phyloP scores from a whole-genome alignment of 2,888 invertebrate genomes.

The Synanthedon vespiformis region DNA sequence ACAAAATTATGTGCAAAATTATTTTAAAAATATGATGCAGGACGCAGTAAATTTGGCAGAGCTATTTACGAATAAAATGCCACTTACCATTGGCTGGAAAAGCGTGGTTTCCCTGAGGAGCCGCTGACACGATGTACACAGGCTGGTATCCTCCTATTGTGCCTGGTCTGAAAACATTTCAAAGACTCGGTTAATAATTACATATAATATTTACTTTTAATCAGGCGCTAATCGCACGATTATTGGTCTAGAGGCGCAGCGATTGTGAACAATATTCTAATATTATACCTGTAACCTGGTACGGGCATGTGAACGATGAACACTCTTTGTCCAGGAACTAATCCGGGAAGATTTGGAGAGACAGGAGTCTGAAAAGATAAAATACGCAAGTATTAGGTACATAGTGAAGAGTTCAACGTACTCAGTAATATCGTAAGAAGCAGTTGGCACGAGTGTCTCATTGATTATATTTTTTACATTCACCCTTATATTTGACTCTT shows the following conservation, averaged over 20 bases:
- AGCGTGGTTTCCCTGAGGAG: conserved; percentile 37
- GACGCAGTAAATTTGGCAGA: no score
- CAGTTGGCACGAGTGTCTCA: no score
- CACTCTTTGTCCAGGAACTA: conserved; percentile 64
- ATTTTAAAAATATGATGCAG: background rate
- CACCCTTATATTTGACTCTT: no score
- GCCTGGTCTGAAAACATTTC: conserved; percentile 31
- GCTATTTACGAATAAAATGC: background rate
- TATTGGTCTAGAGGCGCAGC: no score
- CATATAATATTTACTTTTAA: no score
- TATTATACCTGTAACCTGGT: conserved; percentile 46
- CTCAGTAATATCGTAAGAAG: no score
- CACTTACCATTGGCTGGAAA: conserved; percentile 30
- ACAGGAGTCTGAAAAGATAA: background rate
- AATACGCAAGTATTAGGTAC: no score
- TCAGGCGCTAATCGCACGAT: no score
- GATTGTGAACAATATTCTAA: background rate
- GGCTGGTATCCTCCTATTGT: conserved; percentile 57
- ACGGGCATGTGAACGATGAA: conserved; percentile 71
- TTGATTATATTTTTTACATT: no score
- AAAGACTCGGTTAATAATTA: no score
- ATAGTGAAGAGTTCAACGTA: no score
- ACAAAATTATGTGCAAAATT: no score
- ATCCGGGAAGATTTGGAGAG: conserved; percentile 28
- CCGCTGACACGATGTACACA: conserved; percentile 53